A percentile compares a stretch with the other conserved stretches of the same genome.
These are phyloP conservation scores for Dryadula phaetusa DNA, from an alignment of 2,888 invertebrate genomes.

Conservation along the genomic window DNA sequence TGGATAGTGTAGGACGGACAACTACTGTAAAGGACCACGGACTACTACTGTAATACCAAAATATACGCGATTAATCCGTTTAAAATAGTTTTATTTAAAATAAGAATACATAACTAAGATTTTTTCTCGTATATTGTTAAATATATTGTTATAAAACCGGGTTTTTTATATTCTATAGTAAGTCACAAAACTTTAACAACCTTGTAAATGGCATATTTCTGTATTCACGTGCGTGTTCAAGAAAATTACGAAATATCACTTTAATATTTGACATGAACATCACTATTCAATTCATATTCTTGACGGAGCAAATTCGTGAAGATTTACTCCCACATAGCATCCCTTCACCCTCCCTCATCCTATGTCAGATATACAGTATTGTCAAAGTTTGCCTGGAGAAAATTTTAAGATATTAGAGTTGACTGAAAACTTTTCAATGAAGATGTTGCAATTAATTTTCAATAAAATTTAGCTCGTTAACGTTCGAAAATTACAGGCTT, in stretches of 20 bases:
- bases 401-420: conserved; percentile 76
- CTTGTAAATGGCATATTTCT: too few species aligned
- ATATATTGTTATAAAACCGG: too few species aligned
- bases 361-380: conserved; percentile 63
- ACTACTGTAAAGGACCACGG: too few species aligned
- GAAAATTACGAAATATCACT: conserved; percentile 6
- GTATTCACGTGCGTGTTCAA: neutral
- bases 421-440: conserved; percentile 71
- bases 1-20: too few species aligned
- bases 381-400: conserved; percentile 66
- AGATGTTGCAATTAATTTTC: conserved; percentile 84
- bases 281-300: conserved; percentile 24
- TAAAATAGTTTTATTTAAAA: too few species aligned
- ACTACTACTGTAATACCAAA: too few species aligned
- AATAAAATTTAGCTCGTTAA: conserved; percentile 83
- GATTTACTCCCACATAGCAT: conserved; percentile 58
- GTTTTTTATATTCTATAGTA: too few species aligned
- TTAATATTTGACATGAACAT: neutral
- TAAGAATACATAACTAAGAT: too few species aligned
- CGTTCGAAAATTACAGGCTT: conserved; percentile 77
- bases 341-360: conserved; percentile 58
- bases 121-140: too few species aligned
- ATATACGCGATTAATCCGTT: too few species aligned
- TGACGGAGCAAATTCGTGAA: conserved; percentile 44
- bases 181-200: too few species aligned